Evolutionary conservation across 2,113 vertebrate species (phyloP).

Genomic region (Ellobius talpinus): DNA sequence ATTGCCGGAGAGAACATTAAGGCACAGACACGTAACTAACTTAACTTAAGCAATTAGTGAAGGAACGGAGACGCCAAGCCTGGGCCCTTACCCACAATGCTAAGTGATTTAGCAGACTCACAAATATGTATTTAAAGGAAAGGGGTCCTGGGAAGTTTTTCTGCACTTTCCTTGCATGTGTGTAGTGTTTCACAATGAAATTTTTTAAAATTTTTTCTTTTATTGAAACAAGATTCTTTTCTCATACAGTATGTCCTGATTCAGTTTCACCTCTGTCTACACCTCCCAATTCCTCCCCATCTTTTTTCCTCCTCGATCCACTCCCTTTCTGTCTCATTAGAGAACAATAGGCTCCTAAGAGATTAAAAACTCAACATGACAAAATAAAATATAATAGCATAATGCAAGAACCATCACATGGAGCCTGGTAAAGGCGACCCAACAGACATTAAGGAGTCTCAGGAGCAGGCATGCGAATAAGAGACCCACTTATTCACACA

Average conservation of each 20-base stretch:
- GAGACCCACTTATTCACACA: background rate
- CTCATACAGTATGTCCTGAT: background rate
- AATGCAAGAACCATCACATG: background rate
- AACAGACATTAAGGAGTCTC: background rate
- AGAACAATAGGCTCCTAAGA: background rate
- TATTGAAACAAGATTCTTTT: background rate
- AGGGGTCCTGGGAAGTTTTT: background rate
- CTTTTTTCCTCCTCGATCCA: background rate
- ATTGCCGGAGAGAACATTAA: background rate
- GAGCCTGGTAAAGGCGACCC: background rate
- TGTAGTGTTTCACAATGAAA: conserved; percentile 49
- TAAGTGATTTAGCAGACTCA: background rate
- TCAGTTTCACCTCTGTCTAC: background rate
- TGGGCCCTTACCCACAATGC: background rate
- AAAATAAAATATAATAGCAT: background rate
- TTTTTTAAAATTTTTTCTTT: background rate
- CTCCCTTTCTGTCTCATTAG: background rate
- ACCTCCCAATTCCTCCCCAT: background rate
- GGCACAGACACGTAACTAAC: background rate
- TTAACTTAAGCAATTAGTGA: background rate
- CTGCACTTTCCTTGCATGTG: background rate
- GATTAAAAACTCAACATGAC: background rate
- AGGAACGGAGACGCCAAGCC: background rate
- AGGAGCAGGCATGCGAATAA: background rate
- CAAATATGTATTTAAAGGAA: conserved; percentile 24